A percentile compares a stretch with the other conserved stretches of the same genome.
Evolutionary conservation across 2,888 invertebrate species (phyloP).

Genomic region (Diarsia brunnea): DNA sequence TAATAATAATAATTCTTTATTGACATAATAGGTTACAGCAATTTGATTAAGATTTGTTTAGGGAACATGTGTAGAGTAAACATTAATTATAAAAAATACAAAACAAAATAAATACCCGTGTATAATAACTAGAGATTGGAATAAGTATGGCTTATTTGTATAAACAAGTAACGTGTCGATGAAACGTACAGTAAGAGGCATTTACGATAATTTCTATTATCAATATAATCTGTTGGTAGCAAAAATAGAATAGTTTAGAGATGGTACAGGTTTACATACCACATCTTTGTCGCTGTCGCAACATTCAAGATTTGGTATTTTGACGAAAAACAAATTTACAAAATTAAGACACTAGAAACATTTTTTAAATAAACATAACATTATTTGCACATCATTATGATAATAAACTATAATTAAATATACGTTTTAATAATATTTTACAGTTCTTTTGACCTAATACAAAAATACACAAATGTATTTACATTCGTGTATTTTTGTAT

Average conservation of each 20-base stretch:
- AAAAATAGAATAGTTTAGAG: slow-evolving; percentile 2
- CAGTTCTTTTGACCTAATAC: no score
- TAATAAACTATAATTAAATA: neutral
- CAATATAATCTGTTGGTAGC: neutral
- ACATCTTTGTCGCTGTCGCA: neutral
- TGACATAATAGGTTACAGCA: no score
- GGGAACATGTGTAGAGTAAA: neutral
- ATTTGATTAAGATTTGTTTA: neutral
- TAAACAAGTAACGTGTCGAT: neutral
- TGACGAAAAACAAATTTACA: no score
- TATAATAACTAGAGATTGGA: neutral
- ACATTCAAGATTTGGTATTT: neutral
- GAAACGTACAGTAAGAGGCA: neutral
- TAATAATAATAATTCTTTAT: no score
- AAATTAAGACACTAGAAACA: no score
- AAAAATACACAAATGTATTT: no score
- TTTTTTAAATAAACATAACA: neutral
- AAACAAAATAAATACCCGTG: neutral
- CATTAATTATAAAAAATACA: neutral
- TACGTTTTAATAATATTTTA: neutral
- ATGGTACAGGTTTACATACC: neutral
- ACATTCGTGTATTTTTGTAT: neutral
- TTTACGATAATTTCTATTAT: neutral
- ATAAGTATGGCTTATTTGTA: neutral
- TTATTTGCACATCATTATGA: no score